Base-by-base conservation (phyloP, 2,888 invertebrate genomes). In the Ochropacha duplaris region DNA sequence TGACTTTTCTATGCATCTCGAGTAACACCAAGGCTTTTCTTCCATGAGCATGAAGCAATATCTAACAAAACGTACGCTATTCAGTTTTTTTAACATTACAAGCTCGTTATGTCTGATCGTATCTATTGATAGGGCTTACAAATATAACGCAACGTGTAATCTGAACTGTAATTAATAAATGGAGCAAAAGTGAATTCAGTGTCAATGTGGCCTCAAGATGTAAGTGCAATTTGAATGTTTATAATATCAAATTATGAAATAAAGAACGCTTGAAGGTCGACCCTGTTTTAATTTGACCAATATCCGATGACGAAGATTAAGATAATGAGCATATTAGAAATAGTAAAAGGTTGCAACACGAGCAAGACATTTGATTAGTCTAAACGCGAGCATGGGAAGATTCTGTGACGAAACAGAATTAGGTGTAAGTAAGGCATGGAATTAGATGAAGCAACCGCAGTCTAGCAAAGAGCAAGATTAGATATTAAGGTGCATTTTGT, bases 361-460 rank as follows among this genome's bases (percentile, higher is more conserved):
- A 60, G 60, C 75, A 65, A 79, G 72, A 79, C 74, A 79, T 76
- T 81, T 80, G 71, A 68, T 74, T 74, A 39, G 16, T 4, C 58
- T 59, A 57, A n/a, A 67, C 60, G 63, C 63, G 59, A 61, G 76
- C 78, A 79, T 78, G 79, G 83, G 85, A 84, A 78, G 81, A 78
- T 70, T 55, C 65, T 60, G 61, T 84, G 78, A 65, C 68, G 84
- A 81, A 85, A 87, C 71, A 50, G 65, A 77, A 78, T 78, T 76
- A 70, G 78, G 76, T 75, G 70, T 74, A 75, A 72, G 70, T 74
- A 75, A 72, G 71, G 66, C 57, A 63, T 60, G 57, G 70, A 79
- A 81, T 81, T 72, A 79, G 77, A 82, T 86, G 82, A 76, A 69
- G 83, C 79, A 87, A 87, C n/a, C n/a, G n/a, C 70, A 58, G 58